phyloP scores from a whole-genome alignment of 37 sponge, comb jelly and placozoan species.

The Agelas oroides region DNA sequence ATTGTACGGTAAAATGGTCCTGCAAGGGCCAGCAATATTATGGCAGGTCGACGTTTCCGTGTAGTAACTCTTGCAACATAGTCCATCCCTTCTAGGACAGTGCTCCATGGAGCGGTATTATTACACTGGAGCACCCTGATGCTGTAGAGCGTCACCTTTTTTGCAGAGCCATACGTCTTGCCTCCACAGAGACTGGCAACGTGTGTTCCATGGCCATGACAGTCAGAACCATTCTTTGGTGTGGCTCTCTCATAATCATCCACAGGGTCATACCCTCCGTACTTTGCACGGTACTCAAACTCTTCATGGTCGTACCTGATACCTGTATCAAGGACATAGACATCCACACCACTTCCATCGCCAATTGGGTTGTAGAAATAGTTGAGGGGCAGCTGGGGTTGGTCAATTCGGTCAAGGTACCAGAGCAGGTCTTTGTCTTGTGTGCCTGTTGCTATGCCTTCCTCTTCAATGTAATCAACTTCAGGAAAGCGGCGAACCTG shows the following conservation, averaged over 20 bases:
- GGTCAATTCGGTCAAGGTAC: constrained; percentile 67
- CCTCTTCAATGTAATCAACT: constrained; percentile 40
- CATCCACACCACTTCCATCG: constrained; percentile 54
- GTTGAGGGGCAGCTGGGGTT: constrained; percentile 21
- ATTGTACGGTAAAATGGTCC: constrained; percentile 22
- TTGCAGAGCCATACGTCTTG: constrained; percentile 50
- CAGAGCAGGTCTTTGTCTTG: constrained; percentile 25
- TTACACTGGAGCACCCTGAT: constrained; percentile 37
- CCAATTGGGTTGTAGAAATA: constrained; percentile 39
- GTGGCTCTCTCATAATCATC: constrained; percentile 13
- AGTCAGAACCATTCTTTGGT: constrained; percentile 42
- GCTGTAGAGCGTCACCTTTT: constrained; percentile 37
- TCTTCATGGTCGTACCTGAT: constrained; percentile 46
- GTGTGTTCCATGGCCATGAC: constrained; percentile 69
- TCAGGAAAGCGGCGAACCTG: constrained; percentile 33
- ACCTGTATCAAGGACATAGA: constrained; percentile 67
- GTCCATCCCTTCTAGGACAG: constrained; percentile 44
- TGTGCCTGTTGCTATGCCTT: constrained; percentile 9
- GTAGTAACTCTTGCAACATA: constrained; percentile 1
- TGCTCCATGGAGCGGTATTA: constrained; percentile 28
- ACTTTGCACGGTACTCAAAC: constrained; percentile 41
- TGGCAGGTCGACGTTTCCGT: not conserved
- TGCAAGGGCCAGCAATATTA: constrained; percentile 40
- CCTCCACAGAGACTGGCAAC: constrained; percentile 56
- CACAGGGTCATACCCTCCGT: constrained; percentile 39